Base-by-base conservation (phyloP, 2,113 vertebrate genomes). In the zebrafish (Danio rerio) region DNA sequence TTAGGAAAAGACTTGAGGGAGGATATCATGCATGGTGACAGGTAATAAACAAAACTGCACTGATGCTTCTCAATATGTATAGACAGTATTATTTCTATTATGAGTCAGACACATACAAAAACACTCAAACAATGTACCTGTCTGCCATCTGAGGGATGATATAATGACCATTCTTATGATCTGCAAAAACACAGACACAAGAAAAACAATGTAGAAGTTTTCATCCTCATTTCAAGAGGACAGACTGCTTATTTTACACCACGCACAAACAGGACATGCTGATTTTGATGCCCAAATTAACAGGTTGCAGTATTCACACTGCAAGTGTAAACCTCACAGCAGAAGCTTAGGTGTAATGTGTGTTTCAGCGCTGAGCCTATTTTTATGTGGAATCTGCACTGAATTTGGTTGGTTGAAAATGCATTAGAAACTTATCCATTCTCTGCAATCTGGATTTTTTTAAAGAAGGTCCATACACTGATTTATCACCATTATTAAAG, bases 131-230 rank as follows among this genome's bases (percentile, higher is more conserved):
- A 78, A 18, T 50, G n/a, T 69, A 99, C 98, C 98, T 99, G 94
- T 99, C 98, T 11, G 98, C 98, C 98, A 99, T 99, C 89, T 99
- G 98, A 9, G 98, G 98, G 91, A 99, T 99, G 92, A 99, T 98
- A 90, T 99, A 99, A 95, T 99, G 98, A 62, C 97, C 97, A 10
- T 98, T 99, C 93, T 99, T 99, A 94, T 99, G 98, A 95, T 99
- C 98, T 99, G 88, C 53, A 85, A 65, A 83, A 20, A 49, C n/a
- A 71, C 7, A 20, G 21, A 85, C 61, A 68, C 20, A 68, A 31
- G 21, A 84, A 50, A 69, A 6, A 31, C 59, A 31, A 79, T 56
- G 43, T 62, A 61, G 31, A 66, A 21, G 16, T 20, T 6, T 8
- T 31, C n/a, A 45, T 61, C 18, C 20, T 53, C 16, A 52, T 63